These are phyloP conservation scores for Subanguina moxae DNA, from an alignment of 1,140 invertebrate species.

Conservation along the genomic window DNA sequence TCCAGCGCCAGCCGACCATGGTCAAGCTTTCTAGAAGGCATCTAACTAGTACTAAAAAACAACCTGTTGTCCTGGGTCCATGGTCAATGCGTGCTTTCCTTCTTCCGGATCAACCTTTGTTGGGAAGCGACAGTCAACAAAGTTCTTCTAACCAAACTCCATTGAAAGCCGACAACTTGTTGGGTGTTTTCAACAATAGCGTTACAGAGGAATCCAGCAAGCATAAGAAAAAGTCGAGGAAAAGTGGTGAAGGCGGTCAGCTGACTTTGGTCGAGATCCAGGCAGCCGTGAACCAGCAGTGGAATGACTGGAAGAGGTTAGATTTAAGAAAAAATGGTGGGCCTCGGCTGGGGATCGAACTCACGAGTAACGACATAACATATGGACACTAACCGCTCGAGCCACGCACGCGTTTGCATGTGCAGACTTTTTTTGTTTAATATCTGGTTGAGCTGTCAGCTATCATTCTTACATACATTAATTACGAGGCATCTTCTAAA, in stretches of 20 bases:
- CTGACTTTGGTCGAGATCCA: constrained; percentile 26
- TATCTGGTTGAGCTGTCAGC: too few species aligned
- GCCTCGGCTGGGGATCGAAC: too few species aligned
- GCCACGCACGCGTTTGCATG: too few species aligned
- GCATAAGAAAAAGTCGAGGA: constrained; percentile 5
- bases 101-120: constrained; percentile 34
- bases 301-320: constrained; percentile 33
- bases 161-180: not conserved
- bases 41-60: constrained; percentile 9
- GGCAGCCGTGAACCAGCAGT: constrained; percentile 18
- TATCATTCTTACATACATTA: too few species aligned
- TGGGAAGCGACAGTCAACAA: not conserved
- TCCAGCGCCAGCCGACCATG: constrained; percentile 38
- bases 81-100: constrained; percentile 41
- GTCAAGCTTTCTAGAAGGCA: constrained; percentile 22
- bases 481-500: not conserved
- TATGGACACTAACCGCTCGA: too few species aligned
- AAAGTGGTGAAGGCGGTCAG: constrained; percentile 1
- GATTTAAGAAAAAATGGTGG: not conserved
- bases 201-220: not conserved
- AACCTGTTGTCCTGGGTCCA: constrained; percentile 41
- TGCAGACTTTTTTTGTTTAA: not conserved
- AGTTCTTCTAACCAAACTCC: not conserved
- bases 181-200: too few species aligned
- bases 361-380: too few species aligned